A percentile compares a stretch with the other conserved stretches of the same genome.
Evolutionary conservation across 1,140 invertebrate genomes (phyloP).

Genomic region (Oncopeltus fasciatus): DNA sequence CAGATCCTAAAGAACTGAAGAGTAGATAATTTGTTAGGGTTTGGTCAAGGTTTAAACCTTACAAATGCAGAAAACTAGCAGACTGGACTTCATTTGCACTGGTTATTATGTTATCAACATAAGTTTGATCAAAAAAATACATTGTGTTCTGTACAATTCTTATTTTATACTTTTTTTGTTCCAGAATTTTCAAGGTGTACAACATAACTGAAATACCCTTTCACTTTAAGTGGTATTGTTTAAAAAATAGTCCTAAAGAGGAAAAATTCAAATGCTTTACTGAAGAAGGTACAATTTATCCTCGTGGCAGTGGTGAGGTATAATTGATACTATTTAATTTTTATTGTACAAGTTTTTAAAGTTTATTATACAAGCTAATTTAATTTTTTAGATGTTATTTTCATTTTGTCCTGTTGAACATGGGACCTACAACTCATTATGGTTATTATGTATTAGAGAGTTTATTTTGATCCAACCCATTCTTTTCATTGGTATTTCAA

Average conservation of each 20-base stretch:
- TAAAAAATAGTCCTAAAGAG: background rate
- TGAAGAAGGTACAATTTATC: background rate
- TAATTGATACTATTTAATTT: background rate
- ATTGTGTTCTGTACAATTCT: no score
- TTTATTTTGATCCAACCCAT: background rate
- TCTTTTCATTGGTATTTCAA: background rate
- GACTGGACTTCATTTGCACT: background rate
- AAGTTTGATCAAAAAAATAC: no score
- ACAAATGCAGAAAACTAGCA: background rate
- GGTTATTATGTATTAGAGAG: background rate
- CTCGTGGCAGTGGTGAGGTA: background rate
- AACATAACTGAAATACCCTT: background rate
- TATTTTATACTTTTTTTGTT: no score
- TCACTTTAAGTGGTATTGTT: background rate
- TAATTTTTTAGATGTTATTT: background rate
- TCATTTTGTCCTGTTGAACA: background rate
- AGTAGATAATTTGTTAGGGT: background rate
- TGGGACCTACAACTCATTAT: background rate
- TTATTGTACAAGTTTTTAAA: background rate
- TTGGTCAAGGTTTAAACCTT: background rate
- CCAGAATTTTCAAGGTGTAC: background rate
- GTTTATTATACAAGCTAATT: background rate
- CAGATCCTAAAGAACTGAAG: background rate
- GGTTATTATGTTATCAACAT: background rate
- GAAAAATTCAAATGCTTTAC: background rate